A percentile compares a stretch with the other conserved stretches of the same genome.
phyloP scores from a whole-genome alignment of 2,797 vertebrate species.

The Sparidentex hasta region DNA sequence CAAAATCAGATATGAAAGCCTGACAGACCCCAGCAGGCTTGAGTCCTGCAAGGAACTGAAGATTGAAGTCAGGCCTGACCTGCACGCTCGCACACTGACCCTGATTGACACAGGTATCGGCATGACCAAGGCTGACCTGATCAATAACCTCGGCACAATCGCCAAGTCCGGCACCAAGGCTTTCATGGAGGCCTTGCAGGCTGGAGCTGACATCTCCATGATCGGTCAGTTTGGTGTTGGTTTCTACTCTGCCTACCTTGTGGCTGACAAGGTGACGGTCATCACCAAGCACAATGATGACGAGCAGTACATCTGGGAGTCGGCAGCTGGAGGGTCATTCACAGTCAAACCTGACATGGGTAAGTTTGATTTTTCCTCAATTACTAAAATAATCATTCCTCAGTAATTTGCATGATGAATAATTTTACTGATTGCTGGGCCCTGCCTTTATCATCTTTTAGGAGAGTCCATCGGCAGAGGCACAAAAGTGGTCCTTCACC shows the following conservation, averaged over 20 bases:
- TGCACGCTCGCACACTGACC: slow-evolving; percentile 75
- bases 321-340: slow-evolving; percentile 86
- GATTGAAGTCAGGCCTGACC: slow-evolving; percentile 78
- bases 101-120: slow-evolving; percentile 83
- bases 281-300: slow-evolving; percentile 88
- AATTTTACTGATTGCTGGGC: neutral
- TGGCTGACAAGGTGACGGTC: slow-evolving; percentile 84
- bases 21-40: slow-evolving; percentile 82
- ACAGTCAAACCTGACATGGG: slow-evolving; percentile 75
- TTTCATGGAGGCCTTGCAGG: slow-evolving; percentile 87
- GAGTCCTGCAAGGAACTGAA: slow-evolving; percentile 83
- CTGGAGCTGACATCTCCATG: slow-evolving; percentile 87
- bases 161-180: slow-evolving; percentile 86
- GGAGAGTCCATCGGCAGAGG: slow-evolving; percentile 93
- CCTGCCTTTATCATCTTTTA: slow-evolving; percentile 46
- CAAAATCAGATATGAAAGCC: slow-evolving; percentile 84
- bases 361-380: slow-evolving; percentile 34
- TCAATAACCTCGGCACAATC: slow-evolving; percentile 88
- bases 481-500: slow-evolving; percentile 92
- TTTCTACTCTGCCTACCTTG: slow-evolving; percentile 87
- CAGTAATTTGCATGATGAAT: neutral
- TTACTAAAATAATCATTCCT: neutral
- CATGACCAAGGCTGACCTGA: slow-evolving; percentile 87
- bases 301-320: slow-evolving; percentile 87
- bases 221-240: slow-evolving; percentile 87